Evolutionary conservation across 2,113 vertebrate genomes (phyloP).

Genomic region (Toxotes jaculatrix): DNA sequence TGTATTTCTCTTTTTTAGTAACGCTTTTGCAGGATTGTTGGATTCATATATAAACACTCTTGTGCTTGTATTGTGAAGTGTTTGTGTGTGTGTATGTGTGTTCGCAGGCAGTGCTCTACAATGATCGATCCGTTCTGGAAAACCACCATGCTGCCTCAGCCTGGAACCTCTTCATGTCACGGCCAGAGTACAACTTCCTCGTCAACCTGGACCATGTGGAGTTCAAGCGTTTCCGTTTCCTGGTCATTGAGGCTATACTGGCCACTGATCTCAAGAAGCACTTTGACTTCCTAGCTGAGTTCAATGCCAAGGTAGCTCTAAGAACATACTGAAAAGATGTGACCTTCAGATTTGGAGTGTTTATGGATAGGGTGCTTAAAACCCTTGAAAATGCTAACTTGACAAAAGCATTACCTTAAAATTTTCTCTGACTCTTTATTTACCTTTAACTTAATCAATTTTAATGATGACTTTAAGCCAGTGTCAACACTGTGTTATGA

Average conservation of each 20-base stretch:
- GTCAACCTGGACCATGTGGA: constrained; percentile 94
- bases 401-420: background rate
- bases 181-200: constrained; percentile 96
- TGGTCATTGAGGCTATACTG: constrained; percentile 98
- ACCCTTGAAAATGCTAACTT: background rate
- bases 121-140: constrained; percentile 97
- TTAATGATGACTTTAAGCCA: background rate
- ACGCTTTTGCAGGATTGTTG: background rate
- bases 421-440: background rate
- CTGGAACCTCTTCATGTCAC: constrained; percentile 98
- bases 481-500: background rate
- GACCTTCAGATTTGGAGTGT: background rate
- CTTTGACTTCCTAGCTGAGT: constrained; percentile 97
- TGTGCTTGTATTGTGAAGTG: constrained; percentile 9
- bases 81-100: constrained; percentile 15
- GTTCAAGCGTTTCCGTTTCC: constrained; percentile 98
- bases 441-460: background rate
- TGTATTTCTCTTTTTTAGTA: background rate
- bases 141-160: constrained; percentile 98
- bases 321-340: background rate
- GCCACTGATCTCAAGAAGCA: constrained; percentile 99
- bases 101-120: constrained; percentile 94
- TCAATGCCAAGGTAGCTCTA: constrained; percentile 93
- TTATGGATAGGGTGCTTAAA: background rate
- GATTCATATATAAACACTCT: background rate